Conservation (phyloP, 2,797 vertebrate genomes). For the Columba guinea region DNA sequence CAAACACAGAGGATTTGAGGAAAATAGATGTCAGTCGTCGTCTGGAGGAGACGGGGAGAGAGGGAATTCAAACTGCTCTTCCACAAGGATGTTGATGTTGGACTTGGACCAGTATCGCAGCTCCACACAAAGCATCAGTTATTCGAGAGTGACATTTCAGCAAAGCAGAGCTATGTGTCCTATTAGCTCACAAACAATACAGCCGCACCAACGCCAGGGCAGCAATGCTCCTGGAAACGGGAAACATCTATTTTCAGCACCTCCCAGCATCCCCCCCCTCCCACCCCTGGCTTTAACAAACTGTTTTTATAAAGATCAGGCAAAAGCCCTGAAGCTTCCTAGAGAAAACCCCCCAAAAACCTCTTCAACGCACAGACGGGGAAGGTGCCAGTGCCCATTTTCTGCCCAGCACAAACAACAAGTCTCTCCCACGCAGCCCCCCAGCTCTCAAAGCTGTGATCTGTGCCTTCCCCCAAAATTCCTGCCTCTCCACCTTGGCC, state of each 20-base stretch:
- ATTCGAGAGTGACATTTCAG: background rate
- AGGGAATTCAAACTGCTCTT: background rate
- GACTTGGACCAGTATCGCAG: background rate
- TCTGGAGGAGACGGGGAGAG: background rate
- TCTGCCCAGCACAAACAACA: background rate
- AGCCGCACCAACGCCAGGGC: background rate
- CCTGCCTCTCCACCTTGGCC: background rate
- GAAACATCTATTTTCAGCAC: background rate
- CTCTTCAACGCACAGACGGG: accelerated
- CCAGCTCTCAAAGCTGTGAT: background rate
- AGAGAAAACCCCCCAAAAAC: background rate
- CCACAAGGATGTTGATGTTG: background rate
- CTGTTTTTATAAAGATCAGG: background rate
- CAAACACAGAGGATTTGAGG: background rate
- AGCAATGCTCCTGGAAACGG: background rate
- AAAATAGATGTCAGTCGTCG: background rate
- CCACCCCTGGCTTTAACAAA: background rate
- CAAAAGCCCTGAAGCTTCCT: background rate
- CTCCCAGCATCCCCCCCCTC: background rate
- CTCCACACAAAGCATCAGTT: background rate
- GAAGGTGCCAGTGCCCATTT: background rate
- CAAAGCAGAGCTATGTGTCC: background rate
- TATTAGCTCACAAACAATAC: background rate
- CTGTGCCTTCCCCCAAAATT: background rate
- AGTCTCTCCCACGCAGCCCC: accelerated